Evolutionary conservation across 2,888 invertebrate genomes (phyloP), one percentile per base, ranked within the genome.

Genomic region (Eurytoma adleriae): DNA sequence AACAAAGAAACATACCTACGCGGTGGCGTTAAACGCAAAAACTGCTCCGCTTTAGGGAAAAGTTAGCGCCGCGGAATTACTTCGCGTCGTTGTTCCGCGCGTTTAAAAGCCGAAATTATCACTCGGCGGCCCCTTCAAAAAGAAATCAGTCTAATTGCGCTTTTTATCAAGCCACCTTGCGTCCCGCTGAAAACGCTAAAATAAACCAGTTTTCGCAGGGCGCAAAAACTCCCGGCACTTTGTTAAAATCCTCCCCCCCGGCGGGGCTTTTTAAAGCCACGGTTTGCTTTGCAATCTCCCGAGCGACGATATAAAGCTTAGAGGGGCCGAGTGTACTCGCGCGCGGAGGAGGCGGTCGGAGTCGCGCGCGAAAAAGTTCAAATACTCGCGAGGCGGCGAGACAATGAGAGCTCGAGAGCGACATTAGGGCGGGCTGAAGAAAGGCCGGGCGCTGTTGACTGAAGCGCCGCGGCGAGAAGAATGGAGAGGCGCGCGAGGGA

Each of bases 301-400:
- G 54, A 52, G 73, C 48, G 18, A 16, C 40, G 59, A 70, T 56
- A 57, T 18, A 70, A 59, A 57, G 57, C 40, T 40, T 40, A 70
- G 69, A 30, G 69, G 30, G 54, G 27, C 56, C 27, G 56, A 56
- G 30, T 7, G n/a, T 7, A 40, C 40, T 40, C 40, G 40, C 40
- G 40, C 7, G 56, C 5, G 20, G 57, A 57, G 30, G 48, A 30
- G 70, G 18, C 0, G 13, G 1, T 20, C 68, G 54, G 54, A 7
- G n/a, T 48, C 71, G 13, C 50, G 67, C 68, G 76, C 68, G 61
- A 76, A 69, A 78, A 73, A 78, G 78, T 73, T 73, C 78, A 67
- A 78, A 78, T 59, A 78, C 66, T 59, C 56, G 24, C 30, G 50
- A 50, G 13, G 27, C 16, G 61, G 40, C 12, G 16, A 12, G 16